Base-by-base conservation (phyloP, 2,888 invertebrate species). In the Yponomeuta sedellus region DNA sequence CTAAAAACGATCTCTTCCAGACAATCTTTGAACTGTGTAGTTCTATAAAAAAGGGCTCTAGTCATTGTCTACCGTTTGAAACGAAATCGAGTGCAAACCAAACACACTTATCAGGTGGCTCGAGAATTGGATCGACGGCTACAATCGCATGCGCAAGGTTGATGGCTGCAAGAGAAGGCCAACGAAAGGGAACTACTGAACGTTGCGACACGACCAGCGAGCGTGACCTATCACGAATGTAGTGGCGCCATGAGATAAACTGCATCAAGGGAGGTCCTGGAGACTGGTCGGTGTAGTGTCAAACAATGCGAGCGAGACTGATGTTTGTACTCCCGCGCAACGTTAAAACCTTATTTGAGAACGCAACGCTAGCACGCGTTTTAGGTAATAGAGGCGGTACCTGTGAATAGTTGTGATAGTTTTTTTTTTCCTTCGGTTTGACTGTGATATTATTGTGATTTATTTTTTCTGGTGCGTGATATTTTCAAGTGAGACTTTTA, bases 171-270 rank as follows among this genome's bases (percentile, higher is more conserved):
- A n/a, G 39, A 39, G 58, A 66, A 66, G 64, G 66, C 64, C 64
- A 44, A 58, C 61, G 64, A 66, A 66, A 66, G 66, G 64, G 66
- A 66, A 63, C 56, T 11, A 63, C 56, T 11, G 57, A 44, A 25
- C 22, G 25, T 64, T 61, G 59, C 59, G 40, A 61, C 58, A 63
- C 63, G 19, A 63, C 61, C 25, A 20, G 25, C 59, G 1, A 22
- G 34, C 34, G n/a, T 28, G 34, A 34, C 61, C 61, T 12, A 22
- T 61, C 28, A 12, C n/a, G 34, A 11, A 12, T 12, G 34, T 19
- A 61, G 8, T 6, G n/a, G 6, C 61, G 16, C 28, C n/a, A 10
- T n/a, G 6, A 52, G 44, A 52, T 5, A 52, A 16, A 34, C 20
- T 44, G 63, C 63, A 59, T 20, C 25, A 12, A 20, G 11, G 10